Evolutionary conservation across 2,797 vertebrate species (phyloP), one percentile per base, ranked within the genome.

Genomic region (Heliangelus exortis): DNA sequence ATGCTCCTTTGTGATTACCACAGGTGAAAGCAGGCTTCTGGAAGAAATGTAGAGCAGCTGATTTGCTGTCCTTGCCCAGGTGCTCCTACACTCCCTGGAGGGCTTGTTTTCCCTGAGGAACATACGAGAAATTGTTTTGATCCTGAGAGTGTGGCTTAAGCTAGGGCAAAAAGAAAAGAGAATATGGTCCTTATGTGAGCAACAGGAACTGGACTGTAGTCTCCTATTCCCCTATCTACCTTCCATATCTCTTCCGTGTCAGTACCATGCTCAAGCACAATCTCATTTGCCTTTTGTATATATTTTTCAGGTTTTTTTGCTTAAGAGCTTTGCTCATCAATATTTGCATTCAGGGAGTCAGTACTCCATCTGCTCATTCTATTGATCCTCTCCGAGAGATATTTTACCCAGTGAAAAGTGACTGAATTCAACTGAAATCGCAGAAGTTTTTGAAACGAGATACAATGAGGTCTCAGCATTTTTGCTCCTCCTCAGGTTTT

Each of bases 281-380:
- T 59, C 25, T 55, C 36, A 68, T 83, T 89, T 92, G 53, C 58
- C 18, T 85, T 75, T 78, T 66, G 25, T 50, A 41, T 7, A 2
- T 76, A 29, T 76, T 92, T 92, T 91, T 59, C 73, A 72, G 19
- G 58, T 48, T 34, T 66, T 92, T 87, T 89, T 87, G 25, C 16
- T 16, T 26, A 55, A 69, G 18, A 83, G 22, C 12, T 90, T 87
- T 87, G 7, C 23, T 89, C 4, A 67, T 88, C 59, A 41, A 16
- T 81, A 58, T 86, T 96, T 95, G 47, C 53, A 28, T 89, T 93
- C 63, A 48, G 29, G 54, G 55, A 89, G 25, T 57, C 63, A 66
- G 33, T 67, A 51, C 62, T 91, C 83, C 54, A 78, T 34, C 48
- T 62, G 68, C 75, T 89, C 39, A 36, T 84, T 58, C 33, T 80